Base-by-base conservation (phyloP, 2,888 invertebrate genomes). In the Tethea ocularis region DNA sequence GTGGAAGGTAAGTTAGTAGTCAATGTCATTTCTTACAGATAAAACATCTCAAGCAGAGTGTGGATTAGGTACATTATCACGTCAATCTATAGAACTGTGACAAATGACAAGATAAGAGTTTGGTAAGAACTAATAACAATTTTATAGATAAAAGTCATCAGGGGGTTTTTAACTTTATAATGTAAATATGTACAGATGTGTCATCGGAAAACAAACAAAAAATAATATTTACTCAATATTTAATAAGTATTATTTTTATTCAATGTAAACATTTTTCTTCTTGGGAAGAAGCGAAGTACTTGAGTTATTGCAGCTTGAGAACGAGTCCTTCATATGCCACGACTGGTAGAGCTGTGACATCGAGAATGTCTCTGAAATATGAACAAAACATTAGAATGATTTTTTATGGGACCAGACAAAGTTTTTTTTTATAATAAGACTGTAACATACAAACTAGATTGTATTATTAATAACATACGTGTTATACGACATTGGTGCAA, bases 241-340 rank as follows among this genome's bases (percentile, higher is more conserved):
- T 24, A 24, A 24, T 4, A 24, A 6, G 24, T 24, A 24, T 24
- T 24, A 33, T 33, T 33, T n/a, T n/a, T n/a, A n/a, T n/a, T n/a
- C n/a, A n/a, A n/a, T n/a, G n/a, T n/a, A n/a, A n/a, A n/a, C n/a
- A n/a, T n/a, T n/a, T n/a, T 10, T 33, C 33, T 33, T 10, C 11
- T 33, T 33, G 11, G 10, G 5, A 10, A 29, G 1, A 36, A 36
- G 2, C 57, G 51, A 65, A 51, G 53, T 58, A 59, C 57, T 60
- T 59, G 57, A 38, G 66, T 74, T 67, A 75, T 13, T 73, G 63
- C 52, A 77, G 46, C 69, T 80, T 86, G 1, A 92, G 68, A 4
- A 93, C 88, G 10, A 93, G 62, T 38, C 89, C 87, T 76, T 93
- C 94, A 61, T 82, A 90, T 1, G 85, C 83, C 15, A 71, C 77